Base-by-base conservation (phyloP, 2,797 vertebrate genomes). In the Microhierax caerulescens region DNA sequence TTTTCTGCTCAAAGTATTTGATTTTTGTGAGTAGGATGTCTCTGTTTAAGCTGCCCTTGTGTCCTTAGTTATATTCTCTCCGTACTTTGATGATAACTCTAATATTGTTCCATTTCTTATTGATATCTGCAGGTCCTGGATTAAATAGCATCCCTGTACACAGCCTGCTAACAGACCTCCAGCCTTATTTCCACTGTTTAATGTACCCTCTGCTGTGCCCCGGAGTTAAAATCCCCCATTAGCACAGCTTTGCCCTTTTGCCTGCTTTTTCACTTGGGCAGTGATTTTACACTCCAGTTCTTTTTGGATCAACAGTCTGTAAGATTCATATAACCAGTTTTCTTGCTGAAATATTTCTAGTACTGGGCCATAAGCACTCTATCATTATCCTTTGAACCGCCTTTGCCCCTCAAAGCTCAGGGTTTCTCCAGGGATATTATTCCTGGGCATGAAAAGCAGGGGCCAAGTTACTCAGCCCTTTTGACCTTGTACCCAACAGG, bases 221-320 rank as follows among this genome's bases (percentile, higher is more conserved):
- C 16, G n/a, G 67, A 90, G 79, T 73, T 90, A 59, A 64, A 84
- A 89, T 37, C 9, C 28, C 69, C 28, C 27, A 1, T 45, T 68
- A 47, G 47, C 57, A 64, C 37, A 70, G 64, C 83, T 60, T 61
- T 76, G 61, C 54, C 83, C 59, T 80, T 92, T 81, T 17, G 2
- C 41, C 93, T 57, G 68, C 76, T 90, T 88, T 93, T 91, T 82
- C 84, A 75, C 57, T 80, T 13, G 32, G 81, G 77, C 79, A 76
- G 74, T 54, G 70, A 94, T 97, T 96, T 95, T 87, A 90, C 78
- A 81, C 63, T 94, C 64, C 57, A 88, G 36, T 90, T 93, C 70
- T 77, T 80, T 88, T 63, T n/a, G 43, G 75, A 56, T 47, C 39
- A 91, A 34, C 65, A 77, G 87, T 41, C 50, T 41, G 18, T 17